Evolutionary conservation across 2,888 invertebrate species (phyloP).

Genomic region (Strigamia transsilvanica): DNA sequence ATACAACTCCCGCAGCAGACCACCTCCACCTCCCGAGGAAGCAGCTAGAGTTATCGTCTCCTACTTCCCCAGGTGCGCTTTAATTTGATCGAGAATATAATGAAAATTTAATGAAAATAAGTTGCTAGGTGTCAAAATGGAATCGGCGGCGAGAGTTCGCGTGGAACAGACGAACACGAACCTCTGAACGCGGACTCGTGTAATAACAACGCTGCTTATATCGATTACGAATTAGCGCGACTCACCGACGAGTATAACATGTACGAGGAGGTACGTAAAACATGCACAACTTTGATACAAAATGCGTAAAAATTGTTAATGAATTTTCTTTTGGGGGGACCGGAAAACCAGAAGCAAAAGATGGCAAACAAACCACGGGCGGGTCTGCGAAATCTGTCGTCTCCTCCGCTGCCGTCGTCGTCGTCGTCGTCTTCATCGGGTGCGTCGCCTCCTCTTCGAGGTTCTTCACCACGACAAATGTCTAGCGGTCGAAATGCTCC

Average conservation of each 20-base stretch:
- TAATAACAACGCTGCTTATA: constrained; percentile 48
- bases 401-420: neutral
- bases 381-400: neutral
- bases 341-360: constrained; percentile 33
- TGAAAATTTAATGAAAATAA: neutral
- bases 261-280: constrained; percentile 28
- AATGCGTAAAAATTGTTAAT: neutral
- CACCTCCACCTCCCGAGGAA: constrained; percentile 53
- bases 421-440: neutral
- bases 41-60: constrained; percentile 53
- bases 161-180: constrained; percentile 28
- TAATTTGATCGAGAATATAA: neutral
- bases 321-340: no score
- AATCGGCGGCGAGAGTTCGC: constrained; percentile 50
- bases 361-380: constrained; percentile 10
- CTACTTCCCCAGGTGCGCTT: constrained; percentile 50
- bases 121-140: constrained; percentile 17
- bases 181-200: constrained; percentile 50
- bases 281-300: neutral
- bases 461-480: neutral
- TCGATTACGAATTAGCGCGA: constrained; percentile 28
- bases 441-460: neutral
- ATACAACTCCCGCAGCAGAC: neutral
- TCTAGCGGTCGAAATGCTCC: neutral
- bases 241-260: constrained; percentile 40